Evolutionary conservation across 2,797 vertebrate species (phyloP), one percentile per base, ranked within the genome.

Genomic region (Hydrolagus colliei): DNA sequence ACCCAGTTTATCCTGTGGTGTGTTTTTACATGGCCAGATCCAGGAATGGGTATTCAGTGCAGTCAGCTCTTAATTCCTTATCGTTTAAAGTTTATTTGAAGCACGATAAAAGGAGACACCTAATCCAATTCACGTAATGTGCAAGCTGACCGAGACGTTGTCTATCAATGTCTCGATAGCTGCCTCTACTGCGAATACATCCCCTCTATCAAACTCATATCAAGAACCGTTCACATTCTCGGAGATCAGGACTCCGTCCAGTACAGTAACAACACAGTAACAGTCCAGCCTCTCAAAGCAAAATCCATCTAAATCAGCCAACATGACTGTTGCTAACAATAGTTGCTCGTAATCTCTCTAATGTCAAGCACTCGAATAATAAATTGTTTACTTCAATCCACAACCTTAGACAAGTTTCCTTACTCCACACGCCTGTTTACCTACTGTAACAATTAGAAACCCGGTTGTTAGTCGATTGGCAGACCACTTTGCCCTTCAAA

Each of bases 41-140:
- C 4, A 63, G 27, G 78, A 65, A 79, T 80, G 22, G 27, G 67
- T 80, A 80, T 80, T 65, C 22, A 67, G 78, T 52, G 41, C 2
- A 35, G 62, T 67, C 62, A 67, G 78, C 78, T 65, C 63, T 65
- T 80, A 63, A n/a, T 16, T 80, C 1, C 77, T 20, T 80, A 27
- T 18, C 20, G 62, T 27, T 79, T 79, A 79, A 79, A 79, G 77
- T 63, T 79, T 79, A 79, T 80, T 16, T 52, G 41, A 18, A 67
- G 16, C 14, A 65, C 63, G 27, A n/a, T 73, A n/a, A 73, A 80
- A 9, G 20, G 32, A 32, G 78, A 65, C 27, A 18, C 67, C 27
- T 22, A 67, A 35, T 63, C 5, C 22, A 80, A 32, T 80, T 27
- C 61, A 80, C 18, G 16, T 67, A 32, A 80, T 32, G 62, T 67